Evolutionary conservation across 2,797 vertebrate genomes (phyloP), one percentile per base, ranked within the genome.

Genomic region (Linurgus olivaceus): DNA sequence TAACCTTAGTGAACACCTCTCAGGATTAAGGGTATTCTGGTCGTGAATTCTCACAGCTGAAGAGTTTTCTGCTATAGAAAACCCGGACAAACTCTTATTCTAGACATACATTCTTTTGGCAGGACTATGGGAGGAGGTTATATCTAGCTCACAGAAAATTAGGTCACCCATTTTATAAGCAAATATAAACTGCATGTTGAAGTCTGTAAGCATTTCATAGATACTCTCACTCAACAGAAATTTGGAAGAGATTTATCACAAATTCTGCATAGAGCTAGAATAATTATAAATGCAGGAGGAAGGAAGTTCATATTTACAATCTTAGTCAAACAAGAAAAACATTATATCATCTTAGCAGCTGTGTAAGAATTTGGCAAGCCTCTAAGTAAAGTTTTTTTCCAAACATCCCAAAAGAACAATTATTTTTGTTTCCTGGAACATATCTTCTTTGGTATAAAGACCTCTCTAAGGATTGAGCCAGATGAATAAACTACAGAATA

Each of bases 321-420:
- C 90, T 85, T 13, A 90, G 86, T 62, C 73, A 63, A 96, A 96
- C 59, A 90, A 92, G 93, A 92, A 89, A 42, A 13, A 6, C 62
- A 94, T 97, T 94, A 83, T 96, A 96, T 96, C 93, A 96, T 95
- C 86, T 84, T 90, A 96, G 86, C 96, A 97, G 95, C 95, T 97
- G 96, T 93, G 89, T 58, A 96, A 96, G 55, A 90, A 73, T 80
- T 88, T 96, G 96, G 93, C 95, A 97, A 79, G 85, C 45, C 45
- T 92, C 54, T 78, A 42, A 93, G 48, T 44, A 31, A 88, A 81
- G 51, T 68, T 90, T 90, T 96, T 88, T 85, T 71, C 89, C 13
- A 17, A 96, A 86, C n/a, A 84, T 91, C 92, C 83, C 92, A 89
- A 91, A 96, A 94, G 90, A 92, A 96, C 79, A 95, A 97, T 94